These are phyloP conservation scores for Rutilus rutilus DNA, from an alignment of 2,113 vertebrate species.

Conservation along the genomic window DNA sequence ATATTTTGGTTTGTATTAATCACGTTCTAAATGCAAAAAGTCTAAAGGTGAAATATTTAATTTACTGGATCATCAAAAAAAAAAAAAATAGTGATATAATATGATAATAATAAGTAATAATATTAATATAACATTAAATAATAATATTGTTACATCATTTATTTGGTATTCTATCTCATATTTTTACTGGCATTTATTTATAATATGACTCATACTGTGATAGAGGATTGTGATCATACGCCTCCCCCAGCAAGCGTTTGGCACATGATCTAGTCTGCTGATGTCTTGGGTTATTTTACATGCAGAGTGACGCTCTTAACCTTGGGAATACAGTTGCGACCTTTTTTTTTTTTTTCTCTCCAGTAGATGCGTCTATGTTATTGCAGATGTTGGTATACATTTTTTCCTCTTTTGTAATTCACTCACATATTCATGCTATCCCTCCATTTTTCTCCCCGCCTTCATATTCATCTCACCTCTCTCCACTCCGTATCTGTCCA, in stretches of 20 bases:
- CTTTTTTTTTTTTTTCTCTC: not conserved
- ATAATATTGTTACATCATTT: no score
- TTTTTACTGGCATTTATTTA: no score
- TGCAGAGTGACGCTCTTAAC: not conserved
- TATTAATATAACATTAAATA: no score
- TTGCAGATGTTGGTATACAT: conserved; percentile 42
- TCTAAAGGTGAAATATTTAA: no score
- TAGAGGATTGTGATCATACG: not conserved
- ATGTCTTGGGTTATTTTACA: conserved; percentile 16
- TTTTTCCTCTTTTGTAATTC: conserved; percentile 46
- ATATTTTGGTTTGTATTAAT: no score
- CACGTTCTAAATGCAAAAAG: no score
- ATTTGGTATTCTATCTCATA: no score
- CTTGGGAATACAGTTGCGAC: conserved; percentile 1
- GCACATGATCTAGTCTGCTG: conserved; percentile 8
- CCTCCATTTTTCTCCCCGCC: conserved; percentile 50
- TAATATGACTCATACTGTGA: not conserved
- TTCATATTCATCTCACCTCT: conserved; percentile 50
- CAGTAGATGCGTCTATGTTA: conserved; percentile 37
- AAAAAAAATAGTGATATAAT: no score
- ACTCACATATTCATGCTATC: conserved; percentile 54
- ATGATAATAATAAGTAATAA: no score
- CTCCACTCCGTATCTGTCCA: conserved; percentile 42
- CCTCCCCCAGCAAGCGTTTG: not conserved
- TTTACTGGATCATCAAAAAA: no score